Conservation (phyloP, 2,797 vertebrate species). For the Acanthurus tractus region DNA sequence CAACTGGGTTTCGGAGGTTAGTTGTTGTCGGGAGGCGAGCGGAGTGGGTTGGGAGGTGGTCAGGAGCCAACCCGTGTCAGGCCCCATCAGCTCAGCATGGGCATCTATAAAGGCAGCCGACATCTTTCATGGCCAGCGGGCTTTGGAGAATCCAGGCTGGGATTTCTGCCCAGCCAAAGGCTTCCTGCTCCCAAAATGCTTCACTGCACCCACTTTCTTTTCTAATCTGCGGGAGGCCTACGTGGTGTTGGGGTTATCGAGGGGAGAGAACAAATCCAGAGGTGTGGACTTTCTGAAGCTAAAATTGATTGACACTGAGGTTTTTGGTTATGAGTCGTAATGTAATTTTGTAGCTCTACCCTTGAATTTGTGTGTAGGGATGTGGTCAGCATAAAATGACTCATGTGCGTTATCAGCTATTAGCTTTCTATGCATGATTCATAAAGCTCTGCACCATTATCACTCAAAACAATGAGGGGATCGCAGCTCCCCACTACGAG, state of each 20-base stretch:
- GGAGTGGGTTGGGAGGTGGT: constrained; percentile 66
- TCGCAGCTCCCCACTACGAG: constrained; percentile 21
- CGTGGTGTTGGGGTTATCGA: constrained; percentile 49
- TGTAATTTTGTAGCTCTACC: constrained; percentile 51
- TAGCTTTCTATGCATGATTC: constrained; percentile 32
- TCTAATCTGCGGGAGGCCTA: constrained; percentile 68
- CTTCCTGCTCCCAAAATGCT: constrained; percentile 75
- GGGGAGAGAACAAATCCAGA: constrained; percentile 50
- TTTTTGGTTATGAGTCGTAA: constrained; percentile 54
- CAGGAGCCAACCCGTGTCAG: constrained; percentile 79
- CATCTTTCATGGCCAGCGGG: constrained; percentile 79
- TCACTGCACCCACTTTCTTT: constrained; percentile 77
- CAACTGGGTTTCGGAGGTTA: constrained; percentile 62
- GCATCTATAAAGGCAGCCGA: constrained; percentile 79
- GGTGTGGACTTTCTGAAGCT: constrained; percentile 58
- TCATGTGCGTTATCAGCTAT: constrained; percentile 31
- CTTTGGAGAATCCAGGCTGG: constrained; percentile 75
- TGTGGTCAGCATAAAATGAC: constrained; percentile 50
- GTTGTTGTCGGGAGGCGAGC: constrained; percentile 47
- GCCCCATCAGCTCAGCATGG: constrained; percentile 78
- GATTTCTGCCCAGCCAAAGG: constrained; percentile 76
- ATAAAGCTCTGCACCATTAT: constrained; percentile 24
- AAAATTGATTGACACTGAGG: constrained; percentile 58
- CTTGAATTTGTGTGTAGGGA: constrained; percentile 45
- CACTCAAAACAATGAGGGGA: constrained; percentile 40